Base-by-base conservation (phyloP, 2,888 invertebrate genomes). In the Neoascia interrupta region DNA sequence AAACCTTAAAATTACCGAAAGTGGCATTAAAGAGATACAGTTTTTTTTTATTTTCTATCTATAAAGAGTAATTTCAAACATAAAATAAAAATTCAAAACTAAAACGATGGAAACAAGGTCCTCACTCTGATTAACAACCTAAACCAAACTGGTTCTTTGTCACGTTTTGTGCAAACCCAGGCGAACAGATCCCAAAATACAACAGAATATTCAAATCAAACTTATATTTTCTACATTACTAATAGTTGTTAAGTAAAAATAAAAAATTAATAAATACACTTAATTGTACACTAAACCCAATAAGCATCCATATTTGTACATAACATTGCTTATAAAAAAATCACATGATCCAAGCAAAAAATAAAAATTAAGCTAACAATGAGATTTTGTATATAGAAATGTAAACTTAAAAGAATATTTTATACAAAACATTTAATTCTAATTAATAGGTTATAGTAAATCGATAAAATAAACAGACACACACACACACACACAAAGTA, bases 351-450 rank as follows among this genome's bases (percentile, higher is more conserved):
- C 53, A 58, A 31, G 58, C 26, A 39, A 53, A 68, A 31, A 26
- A 26, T n/a, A 31, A 31, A 31, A 31, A 31, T 6, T n/a, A 28
- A 63, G 49, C 36, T 58, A 66, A 54, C 23, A 36, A 45, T 63
- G 73, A 79, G 79, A 79, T 79, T 76, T 66, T 75, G 79, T 79
- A 79, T 19, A 79, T 79, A 73, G 56, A 66, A 64, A 51, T 23
- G 41, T 36, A 37, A 61, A 43, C 36, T 36, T n/a, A 43, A 34
- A 26, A 37, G 16, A 36, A 68, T 58, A 60, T 70, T 76, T 66
- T 79, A 73, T 79, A 79, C 79, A 73, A 73, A n/a, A 60, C 10
- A 21, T 54, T 53, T 47, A 49, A 31, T 72, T 47, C 26, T 34
- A 36, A 64, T 34, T 19, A 37, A 54, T 53, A 21, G 23, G 18